Base-by-base conservation (phyloP, 2,113 vertebrate species). In the Seriola aureovittata region DNA sequence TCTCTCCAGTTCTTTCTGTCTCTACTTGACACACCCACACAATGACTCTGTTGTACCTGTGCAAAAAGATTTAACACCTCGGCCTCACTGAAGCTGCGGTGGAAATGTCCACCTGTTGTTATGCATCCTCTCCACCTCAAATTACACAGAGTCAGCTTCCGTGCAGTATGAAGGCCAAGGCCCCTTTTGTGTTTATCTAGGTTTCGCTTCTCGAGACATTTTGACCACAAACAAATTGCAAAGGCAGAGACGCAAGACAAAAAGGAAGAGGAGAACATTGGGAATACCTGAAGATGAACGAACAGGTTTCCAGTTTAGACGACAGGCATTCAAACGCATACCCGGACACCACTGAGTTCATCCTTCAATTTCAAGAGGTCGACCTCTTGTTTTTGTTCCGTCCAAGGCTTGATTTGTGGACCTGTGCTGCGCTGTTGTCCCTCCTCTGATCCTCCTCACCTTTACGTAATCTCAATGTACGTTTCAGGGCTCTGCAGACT, bases 401-500 rank as follows among this genome's bases (percentile, higher is more conserved):
- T 46, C 29, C 40, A 19, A 23, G 13, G 12, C 6, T 75, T 72
- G 34, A 44, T 29, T 16, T 4, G 4, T 42, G 17, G 3, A 32
- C n/a, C 11, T 65, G n/a, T 38, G 19, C 4, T 38, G 16, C 50
- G 14, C 14, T 21, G 25, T 40, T 38, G 32, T 70, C 12, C 8
- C 25, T 44, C 38, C 21, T 55, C 4, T 1, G 8, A 8, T n/a
- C 13, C 38, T 54, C 34, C 32, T 75, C 50, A 46, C 19, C 34
- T 23, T 44, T 12, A 25, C 42, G 1, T 57, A 9, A 65, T 66
- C 38, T 55, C 29, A 3, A 23, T 63, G 48, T 88, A 57, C 36
- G 5, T 74, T 85, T 13, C 95, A 99, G 98, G 98, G 98, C 92
- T 99, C 98, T 7, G 98, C 98, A 0, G 98, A 99, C 94, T 99